A percentile compares a stretch with the other conserved stretches of the same genome.
Conservation (phyloP, 1,140 invertebrate species). For the Metopolophium dirhodum region DNA sequence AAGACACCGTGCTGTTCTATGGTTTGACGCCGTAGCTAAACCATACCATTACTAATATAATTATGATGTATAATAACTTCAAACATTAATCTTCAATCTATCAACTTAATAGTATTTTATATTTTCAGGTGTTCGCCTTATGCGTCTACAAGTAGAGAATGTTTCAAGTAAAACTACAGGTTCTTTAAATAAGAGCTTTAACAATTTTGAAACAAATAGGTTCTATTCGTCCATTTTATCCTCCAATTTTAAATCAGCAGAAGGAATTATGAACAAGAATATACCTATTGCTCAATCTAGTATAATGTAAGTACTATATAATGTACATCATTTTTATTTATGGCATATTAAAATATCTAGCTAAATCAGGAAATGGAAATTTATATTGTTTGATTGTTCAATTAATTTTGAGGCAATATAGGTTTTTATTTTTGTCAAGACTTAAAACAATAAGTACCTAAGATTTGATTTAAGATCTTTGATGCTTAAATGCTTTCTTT, state of each 20-base stretch:
- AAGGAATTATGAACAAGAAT: background rate
- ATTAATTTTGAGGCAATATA: background rate
- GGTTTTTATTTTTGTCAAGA: background rate
- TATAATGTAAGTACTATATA: background rate
- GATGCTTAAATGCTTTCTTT: too few species aligned
- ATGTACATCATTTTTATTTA: background rate
- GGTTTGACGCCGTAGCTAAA: too few species aligned
- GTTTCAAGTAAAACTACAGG: background rate
- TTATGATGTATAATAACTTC: too few species aligned
- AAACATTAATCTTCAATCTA: too few species aligned
- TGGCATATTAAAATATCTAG: background rate
- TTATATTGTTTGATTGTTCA: background rate
- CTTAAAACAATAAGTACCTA: background rate
- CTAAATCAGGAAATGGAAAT: background rate
- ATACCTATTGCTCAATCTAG: background rate
- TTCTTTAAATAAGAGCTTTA: background rate
- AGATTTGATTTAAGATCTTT: background rate
- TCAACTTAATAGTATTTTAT: background rate
- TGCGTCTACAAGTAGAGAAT: slow-evolving; percentile 1
- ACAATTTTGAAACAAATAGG: background rate
- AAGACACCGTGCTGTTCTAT: too few species aligned
- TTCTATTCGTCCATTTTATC: slow-evolving; percentile 39
- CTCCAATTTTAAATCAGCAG: background rate
- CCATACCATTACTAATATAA: too few species aligned
- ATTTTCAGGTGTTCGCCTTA: slow-evolving; percentile 35